Base-by-base conservation (phyloP, 2,797 vertebrate species). In the Phoeniculus purpureus region DNA sequence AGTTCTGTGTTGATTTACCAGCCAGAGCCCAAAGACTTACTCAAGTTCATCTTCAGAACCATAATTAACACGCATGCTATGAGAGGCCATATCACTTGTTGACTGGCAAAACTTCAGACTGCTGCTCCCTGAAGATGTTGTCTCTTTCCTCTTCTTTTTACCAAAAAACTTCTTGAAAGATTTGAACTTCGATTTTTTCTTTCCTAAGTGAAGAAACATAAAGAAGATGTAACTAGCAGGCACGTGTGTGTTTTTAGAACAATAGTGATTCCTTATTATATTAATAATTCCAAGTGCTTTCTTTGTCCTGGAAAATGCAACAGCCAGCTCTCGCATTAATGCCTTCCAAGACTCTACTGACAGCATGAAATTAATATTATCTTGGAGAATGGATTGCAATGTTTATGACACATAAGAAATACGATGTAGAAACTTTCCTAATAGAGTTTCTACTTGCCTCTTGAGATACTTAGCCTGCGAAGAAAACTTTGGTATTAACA, bases 121-220 rank as follows among this genome's bases (percentile, higher is more conserved):
- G 48, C 71, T 97, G 60, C 94, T 96, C 70, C 78, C 97, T 8
- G 96, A 87, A 5, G 97, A 81, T 1, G 94, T 66, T 0, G 77
- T 87, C 29, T 96, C 98, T 82, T 98, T 97, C 95, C 97, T 98
- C 94, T 98, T 99, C 95, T 97, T 98, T 94, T 95, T 98, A 64
- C 96, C 97, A 56, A 99, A 98, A 80, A 99, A 97, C 70, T 98
- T 98, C 94, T 98, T 99, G 81, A 99, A 97, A 26, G 97, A 97
- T 95, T 98, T 99, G 81, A 98, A 97, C 95, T 98, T 99, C 8
- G 98, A 99, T 87, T 98, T 98, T 96, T 98, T 99, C 97, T 97
- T 98, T 94, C 98, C 99, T 99, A 90, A 78, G 71, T 66, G 79
- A 89, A 94, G 71, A 82, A 92, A 81, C 73, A 86, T 22, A 79